Base-by-base conservation (phyloP, 1,140 invertebrate species). In the Heliconius congener region DNA sequence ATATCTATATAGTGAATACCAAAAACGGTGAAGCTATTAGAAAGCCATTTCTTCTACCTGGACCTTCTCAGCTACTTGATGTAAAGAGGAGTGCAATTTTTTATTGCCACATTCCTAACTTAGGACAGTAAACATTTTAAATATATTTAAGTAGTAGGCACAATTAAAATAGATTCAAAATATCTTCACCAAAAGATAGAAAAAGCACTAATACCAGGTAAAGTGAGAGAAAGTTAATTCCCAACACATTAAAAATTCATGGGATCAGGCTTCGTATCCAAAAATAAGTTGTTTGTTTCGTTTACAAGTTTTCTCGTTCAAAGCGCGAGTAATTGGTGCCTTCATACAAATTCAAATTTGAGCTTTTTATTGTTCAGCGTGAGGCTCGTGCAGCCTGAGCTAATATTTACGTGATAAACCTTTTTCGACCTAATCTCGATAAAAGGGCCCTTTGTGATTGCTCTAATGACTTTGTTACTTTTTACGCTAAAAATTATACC, bases 201-300 rank as follows among this genome's bases (percentile, higher is more conserved):
- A 6, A 66, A 16, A 37, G 9, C 34, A 75, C 23, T 76, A 70
- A 16, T 19, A 39, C 34, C n/a, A 76, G 74, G 16, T 76, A 55
- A 34, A 76, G 13, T 46, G 88, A 87, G 83, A 88, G 88, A 90
- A 90, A 90, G 88, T 87, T 91, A 91, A 90, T 91, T 91, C 89
- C 88, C 82, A 81, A 71, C 81, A 81, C 87, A 91, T 91, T 90
- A 91, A 89, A 90, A 91, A 91, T 91, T 91, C 90, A 91, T 91
- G 89, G 86, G 50, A 52, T 52, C 18, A 87, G 85, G 88, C 88
- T 90, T 90, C 90, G 85, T 90, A 78, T 82, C 86, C 85, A 84
- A 88, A 91, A 91, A 91, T 91, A 91, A 90, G 87, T 90, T 90
- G 89, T 90, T 90, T 88, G 83, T 84, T 87, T 86, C 82, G 74